Evolutionary conservation across 1,140 invertebrate genomes (phyloP), one percentile per base, ranked within the genome.

Genomic region (Drosophila saltans): DNA sequence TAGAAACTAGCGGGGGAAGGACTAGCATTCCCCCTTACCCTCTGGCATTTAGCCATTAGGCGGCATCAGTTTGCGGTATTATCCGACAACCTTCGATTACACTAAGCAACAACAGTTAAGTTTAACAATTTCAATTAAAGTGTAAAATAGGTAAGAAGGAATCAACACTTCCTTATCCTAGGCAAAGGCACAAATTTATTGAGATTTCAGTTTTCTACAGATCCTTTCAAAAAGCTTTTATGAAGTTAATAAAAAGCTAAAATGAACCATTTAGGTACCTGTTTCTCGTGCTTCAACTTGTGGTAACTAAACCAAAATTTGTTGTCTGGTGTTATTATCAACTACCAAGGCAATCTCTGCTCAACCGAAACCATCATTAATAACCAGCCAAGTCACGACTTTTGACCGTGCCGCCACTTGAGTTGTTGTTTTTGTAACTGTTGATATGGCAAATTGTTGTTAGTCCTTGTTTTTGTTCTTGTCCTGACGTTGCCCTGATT

Each of bases 401-500:
- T 78, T 78, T 78, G 76, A 73, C 76, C 76, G 59, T 24, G 69
- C 69, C 28, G 69, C 75, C 67, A 69, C 74, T 75, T 75, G 72
- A 69, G 73, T 77, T 59, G 72, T 59, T 59, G 55, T 67, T 48
- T 36, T 76, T 57, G 58, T 69, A 74, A 78, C 77, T 79, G 77
- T 78, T 78, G 75, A 79, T 79, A 73, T 73, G 60, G 61, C 75
- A 39, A 56, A 61, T 62, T 67, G 28, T 66, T 41, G 41, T 36
- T 36, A 36, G 33, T 5, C 33, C 6, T 57, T 41, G 36, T 48
- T 63, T 48, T 63, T 52, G 62, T 10, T 52, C 2, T 52, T 52
- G 45, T 52, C 24, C 21, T 26, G 21, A 21, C 45, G 45, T 30
- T 60, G 56, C 40, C 59, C 64, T 65, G 66, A 68, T 65, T 78